A percentile compares a stretch with the other conserved stretches of the same genome.
Evolutionary conservation across 2,797 vertebrate species (phyloP).

Genomic region (Sorex maritimensis): DNA sequence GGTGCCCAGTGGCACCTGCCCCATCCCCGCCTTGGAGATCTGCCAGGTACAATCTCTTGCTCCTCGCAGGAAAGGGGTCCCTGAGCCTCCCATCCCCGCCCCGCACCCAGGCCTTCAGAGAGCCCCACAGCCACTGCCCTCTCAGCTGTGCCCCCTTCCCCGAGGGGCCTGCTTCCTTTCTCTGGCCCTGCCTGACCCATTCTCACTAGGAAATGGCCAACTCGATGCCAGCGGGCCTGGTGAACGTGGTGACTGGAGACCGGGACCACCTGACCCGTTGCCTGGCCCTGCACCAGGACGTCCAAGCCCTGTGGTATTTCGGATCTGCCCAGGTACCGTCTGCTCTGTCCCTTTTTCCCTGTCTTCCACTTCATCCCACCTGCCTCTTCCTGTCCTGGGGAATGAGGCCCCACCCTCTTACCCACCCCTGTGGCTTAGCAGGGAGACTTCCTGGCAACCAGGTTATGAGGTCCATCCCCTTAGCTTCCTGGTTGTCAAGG

Average conservation of each 20-base stretch:
- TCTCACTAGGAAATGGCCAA: constrained; percentile 92
- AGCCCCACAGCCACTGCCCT: no score
- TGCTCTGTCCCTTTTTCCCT: not conserved
- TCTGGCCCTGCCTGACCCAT: not conserved
- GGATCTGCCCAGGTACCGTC: constrained; percentile 92
- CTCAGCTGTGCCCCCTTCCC: not conserved
- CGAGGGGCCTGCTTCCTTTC: not conserved
- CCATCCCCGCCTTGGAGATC: constrained; percentile 93
- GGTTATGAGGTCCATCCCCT: not conserved
- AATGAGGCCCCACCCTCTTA: not conserved
- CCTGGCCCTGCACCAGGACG: constrained; percentile 94
- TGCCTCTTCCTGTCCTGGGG: not conserved
- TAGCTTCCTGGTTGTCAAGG: not conserved
- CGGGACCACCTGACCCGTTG: constrained; percentile 92
- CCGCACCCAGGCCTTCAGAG: no score
- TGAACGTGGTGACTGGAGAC: constrained; percentile 93
- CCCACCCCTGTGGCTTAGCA: not conserved
- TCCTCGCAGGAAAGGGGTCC: not conserved
- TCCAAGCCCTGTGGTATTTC: constrained; percentile 96
- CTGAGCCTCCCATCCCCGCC: not conserved
- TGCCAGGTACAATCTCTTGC: constrained; percentile 90
- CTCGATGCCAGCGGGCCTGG: constrained; percentile 93
- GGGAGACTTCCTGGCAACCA: not conserved
- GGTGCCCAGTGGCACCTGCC: constrained; percentile 93
- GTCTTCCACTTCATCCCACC: no score